Evolutionary conservation across 2,888 invertebrate species (phyloP).

Genomic region (Polydrusus cervinus): DNA sequence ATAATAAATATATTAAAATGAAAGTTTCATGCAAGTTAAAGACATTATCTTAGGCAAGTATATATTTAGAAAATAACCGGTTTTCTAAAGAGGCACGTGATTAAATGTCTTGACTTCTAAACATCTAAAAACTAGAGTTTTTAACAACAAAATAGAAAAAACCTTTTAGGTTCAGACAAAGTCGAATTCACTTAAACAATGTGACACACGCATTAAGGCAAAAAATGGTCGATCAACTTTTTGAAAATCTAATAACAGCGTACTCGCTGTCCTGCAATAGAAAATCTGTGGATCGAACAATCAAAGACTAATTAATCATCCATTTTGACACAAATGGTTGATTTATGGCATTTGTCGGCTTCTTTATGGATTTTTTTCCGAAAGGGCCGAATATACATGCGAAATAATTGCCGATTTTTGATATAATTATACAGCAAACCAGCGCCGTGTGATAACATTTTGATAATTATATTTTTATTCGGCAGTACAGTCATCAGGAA

Average conservation of each 20-base stretch:
- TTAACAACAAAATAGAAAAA: background rate
- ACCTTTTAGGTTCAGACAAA: background rate
- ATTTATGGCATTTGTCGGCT: slow-evolving; percentile 27
- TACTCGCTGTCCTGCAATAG: background rate
- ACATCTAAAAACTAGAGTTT: too few relatives aligned
- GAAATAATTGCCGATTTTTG: background rate
- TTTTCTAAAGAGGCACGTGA: too few relatives aligned
- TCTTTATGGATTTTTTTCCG: slow-evolving; percentile 12
- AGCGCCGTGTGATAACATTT: background rate
- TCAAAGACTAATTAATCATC: slow-evolving; percentile 29
- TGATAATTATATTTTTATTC: background rate
- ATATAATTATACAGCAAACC: background rate
- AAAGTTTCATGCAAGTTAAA: too few relatives aligned
- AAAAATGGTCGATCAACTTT: slow-evolving; percentile 14
- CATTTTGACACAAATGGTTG: slow-evolving; percentile 22
- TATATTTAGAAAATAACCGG: too few relatives aligned
- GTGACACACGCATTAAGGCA: slow-evolving; percentile 1
- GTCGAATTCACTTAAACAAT: background rate
- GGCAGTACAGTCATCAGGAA: too few relatives aligned
- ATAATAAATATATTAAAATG: too few relatives aligned
- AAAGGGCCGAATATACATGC: slow-evolving; percentile 1
- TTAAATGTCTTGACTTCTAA: too few relatives aligned
- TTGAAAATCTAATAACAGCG: slow-evolving; percentile 12
- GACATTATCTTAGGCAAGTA: too few relatives aligned
- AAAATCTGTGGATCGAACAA: slow-evolving; percentile 17